These are phyloP conservation scores for Podarcis siculus DNA, from an alignment of 2,797 vertebrate species.

Conservation along the genomic window DNA sequence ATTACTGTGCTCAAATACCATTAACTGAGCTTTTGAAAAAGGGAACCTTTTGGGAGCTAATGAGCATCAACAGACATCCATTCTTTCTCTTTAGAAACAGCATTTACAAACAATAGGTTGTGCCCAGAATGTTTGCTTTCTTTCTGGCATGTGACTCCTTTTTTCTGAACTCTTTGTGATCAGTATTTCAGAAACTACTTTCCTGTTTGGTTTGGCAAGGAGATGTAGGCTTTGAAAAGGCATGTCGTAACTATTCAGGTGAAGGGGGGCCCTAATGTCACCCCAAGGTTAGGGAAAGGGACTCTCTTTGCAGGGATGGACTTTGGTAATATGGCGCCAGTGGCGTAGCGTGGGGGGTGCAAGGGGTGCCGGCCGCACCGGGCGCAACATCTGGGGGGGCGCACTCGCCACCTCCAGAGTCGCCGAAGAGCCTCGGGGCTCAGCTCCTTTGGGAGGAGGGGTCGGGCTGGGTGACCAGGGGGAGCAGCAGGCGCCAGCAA, in stretches of 20 bases:
- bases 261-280: background rate
- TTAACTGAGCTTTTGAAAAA: background rate
- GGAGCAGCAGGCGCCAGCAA: too few species aligned
- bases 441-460: too few species aligned
- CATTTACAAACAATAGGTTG: conserved; percentile 2
- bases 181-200: background rate
- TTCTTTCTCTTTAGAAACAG: conserved; percentile 12
- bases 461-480: too few species aligned
- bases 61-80: background rate
- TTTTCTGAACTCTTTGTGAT: conserved; percentile 12
- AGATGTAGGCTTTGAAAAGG: conserved; percentile 16
- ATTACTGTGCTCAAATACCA: conserved; percentile 6
- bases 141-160: background rate
- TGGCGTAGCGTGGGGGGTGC: too few species aligned
- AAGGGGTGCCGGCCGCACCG: too few species aligned
- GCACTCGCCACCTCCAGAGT: too few species aligned
- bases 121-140: background rate
- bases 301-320: too few species aligned
- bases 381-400: too few species aligned
- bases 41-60: background rate
- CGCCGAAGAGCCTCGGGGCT: too few species aligned
- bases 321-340: too few species aligned
- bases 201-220: background rate
- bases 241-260: background rate
- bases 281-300: too few species aligned